These are phyloP conservation scores for Calonectris borealis DNA, from an alignment of 2,113 vertebrate species.

Conservation along the genomic window DNA sequence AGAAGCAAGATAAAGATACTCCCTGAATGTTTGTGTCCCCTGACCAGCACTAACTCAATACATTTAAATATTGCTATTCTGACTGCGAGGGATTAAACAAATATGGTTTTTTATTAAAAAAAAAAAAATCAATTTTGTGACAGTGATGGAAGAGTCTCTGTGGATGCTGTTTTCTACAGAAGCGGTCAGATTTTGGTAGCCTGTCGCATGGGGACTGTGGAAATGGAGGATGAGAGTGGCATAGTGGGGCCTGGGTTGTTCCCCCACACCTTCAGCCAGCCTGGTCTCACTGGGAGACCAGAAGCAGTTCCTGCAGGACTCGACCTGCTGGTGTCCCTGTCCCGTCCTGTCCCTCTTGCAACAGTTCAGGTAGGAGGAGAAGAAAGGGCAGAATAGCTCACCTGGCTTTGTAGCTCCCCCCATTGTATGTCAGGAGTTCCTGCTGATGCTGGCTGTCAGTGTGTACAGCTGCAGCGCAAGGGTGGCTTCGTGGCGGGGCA, in stretches of 20 bases:
- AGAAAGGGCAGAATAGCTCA: neutral
- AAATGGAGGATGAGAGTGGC: neutral
- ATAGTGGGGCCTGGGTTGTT: neutral
- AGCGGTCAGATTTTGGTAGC: neutral
- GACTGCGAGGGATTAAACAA: neutral
- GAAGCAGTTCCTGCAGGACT: neutral
- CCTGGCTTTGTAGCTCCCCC: neutral
- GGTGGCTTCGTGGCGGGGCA: neutral
- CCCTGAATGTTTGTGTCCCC: neutral
- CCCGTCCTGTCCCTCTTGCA: neutral
- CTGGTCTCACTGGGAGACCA: neutral
- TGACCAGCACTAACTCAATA: neutral
- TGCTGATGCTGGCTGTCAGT: rapidly evolving
- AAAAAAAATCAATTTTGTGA: neutral
- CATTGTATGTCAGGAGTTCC: neutral
- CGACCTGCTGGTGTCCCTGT: neutral
- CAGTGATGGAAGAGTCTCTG: neutral
- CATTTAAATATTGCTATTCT: neutral
- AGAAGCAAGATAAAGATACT: neutral
- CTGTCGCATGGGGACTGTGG: neutral
- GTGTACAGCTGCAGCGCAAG: neutral
- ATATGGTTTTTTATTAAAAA: neutral
- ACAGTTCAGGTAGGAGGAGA: neutral
- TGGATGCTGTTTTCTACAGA: neutral
- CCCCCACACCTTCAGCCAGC: neutral